Conservation (phyloP, 1,140 invertebrate species). For the Brachionus manjavacas region DNA sequence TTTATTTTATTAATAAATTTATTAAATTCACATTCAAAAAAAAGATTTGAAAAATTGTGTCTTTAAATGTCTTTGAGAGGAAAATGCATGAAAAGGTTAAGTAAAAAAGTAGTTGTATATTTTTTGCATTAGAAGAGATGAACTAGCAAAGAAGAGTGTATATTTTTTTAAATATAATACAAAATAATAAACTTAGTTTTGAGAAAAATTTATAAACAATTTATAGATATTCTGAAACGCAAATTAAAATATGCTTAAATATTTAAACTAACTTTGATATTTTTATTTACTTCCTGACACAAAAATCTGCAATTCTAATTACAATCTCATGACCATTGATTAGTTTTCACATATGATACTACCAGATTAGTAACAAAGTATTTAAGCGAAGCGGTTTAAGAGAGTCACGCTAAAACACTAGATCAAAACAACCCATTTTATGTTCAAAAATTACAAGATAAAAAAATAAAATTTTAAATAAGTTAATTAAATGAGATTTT, state of each 20-base stretch:
- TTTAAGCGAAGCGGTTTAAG: neutral
- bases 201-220: neutral
- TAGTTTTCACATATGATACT: neutral
- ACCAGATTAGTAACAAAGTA: neutral
- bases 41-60: too few relatives aligned
- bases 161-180: too few relatives aligned
- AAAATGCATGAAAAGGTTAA: too few relatives aligned
- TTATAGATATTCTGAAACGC: neutral
- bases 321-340: neutral
- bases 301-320: neutral
- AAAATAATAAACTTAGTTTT: too few relatives aligned
- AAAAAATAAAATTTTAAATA: neutral
- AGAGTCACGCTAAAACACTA: neutral
- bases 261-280: neutral
- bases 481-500: slow-evolving; percentile 1
- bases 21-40: too few relatives aligned
- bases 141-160: too few relatives aligned
- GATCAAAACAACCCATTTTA: neutral
- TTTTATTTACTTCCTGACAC: neutral
- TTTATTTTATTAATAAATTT: too few relatives aligned
- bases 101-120: too few relatives aligned
- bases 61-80: too few relatives aligned
- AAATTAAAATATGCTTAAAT: neutral
- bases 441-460: neutral
- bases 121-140: too few relatives aligned